Conservation (phyloP, 1,140 invertebrate species). For the Macrostomum lignano region DNA sequence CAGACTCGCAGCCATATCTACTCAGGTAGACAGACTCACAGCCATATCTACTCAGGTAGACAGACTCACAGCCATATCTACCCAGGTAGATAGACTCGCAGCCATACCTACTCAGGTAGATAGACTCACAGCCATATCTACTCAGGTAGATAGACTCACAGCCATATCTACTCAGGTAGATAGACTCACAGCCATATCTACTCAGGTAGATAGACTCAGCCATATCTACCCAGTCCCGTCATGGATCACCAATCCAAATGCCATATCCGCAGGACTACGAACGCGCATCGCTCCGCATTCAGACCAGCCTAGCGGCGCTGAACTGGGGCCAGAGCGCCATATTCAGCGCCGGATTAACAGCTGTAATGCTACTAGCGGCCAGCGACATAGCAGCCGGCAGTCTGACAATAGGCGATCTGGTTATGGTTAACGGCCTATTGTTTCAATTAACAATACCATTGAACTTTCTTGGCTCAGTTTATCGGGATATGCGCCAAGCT, state of each 20-base stretch:
- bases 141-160: too few species aligned
- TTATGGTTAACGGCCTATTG: slow-evolving; percentile 87
- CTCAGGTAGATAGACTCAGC: too few species aligned
- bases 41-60: too few species aligned
- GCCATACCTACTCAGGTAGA: too few species aligned
- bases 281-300: slow-evolving; percentile 66
- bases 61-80: too few species aligned
- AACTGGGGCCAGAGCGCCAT: slow-evolving; percentile 98
- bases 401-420: slow-evolving; percentile 81
- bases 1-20: too few species aligned
- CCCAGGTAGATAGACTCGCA: too few species aligned
- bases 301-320: slow-evolving; percentile 57
- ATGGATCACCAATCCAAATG: slow-evolving; percentile 1
- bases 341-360: slow-evolving; percentile 61
- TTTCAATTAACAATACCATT: slow-evolving; percentile 88
- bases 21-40: too few species aligned
- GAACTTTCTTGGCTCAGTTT: slow-evolving; percentile 82
- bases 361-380: slow-evolving; percentile 73
- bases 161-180: too few species aligned
- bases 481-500: slow-evolving; percentile 78
- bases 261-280: slow-evolving; percentile 13
- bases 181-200: too few species aligned
- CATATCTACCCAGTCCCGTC: slow-evolving; percentile 8
- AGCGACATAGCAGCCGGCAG: slow-evolving; percentile 37
- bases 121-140: too few species aligned